A percentile compares a stretch with the other conserved stretches of the same genome.
These are phyloP conservation scores for Drosophila suzukii DNA, from an alignment of 1,140 invertebrate species.

Conservation along the genomic window DNA sequence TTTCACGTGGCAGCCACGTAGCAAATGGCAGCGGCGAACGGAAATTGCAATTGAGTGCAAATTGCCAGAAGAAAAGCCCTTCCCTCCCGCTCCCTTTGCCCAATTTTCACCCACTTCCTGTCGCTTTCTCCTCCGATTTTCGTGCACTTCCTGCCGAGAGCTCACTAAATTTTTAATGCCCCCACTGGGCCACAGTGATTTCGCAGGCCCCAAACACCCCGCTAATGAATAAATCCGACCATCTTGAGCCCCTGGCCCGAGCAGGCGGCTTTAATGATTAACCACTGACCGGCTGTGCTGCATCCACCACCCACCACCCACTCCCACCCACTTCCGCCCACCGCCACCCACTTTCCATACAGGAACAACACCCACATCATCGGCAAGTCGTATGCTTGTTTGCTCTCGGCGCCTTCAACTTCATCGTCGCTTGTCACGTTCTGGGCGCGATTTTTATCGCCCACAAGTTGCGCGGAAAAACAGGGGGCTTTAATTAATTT, in stretches of 20 bases:
- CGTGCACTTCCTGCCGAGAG: constrained; percentile 22
- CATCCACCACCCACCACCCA: neutral
- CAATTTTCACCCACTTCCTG: constrained; percentile 10
- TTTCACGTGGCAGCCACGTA: constrained; percentile 57
- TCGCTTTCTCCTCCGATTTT: constrained; percentile 19
- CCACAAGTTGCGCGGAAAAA: constrained; percentile 40
- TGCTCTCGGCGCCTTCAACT: constrained; percentile 51
- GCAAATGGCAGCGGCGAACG: constrained; percentile 70
- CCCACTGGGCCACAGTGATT: constrained; percentile 36
- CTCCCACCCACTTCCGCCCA: neutral
- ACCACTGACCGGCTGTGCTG: constrained; percentile 14
- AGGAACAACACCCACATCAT: neutral
- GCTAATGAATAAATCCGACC: constrained; percentile 58
- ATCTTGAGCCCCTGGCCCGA: constrained; percentile 33
- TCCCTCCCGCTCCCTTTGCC: neutral
- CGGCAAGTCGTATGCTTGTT: constrained; percentile 46
- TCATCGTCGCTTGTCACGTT: constrained; percentile 70
- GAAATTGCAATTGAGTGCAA: constrained; percentile 82
- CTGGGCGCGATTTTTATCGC: constrained; percentile 69
- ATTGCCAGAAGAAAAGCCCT: constrained; percentile 61
- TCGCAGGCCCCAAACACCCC: neutral
- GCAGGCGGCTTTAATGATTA: constrained; percentile 49
- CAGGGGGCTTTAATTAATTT: constrained; percentile 61
- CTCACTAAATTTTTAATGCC: constrained; percentile 56
- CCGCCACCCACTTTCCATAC: neutral